A percentile compares a stretch with the other conserved stretches of the same genome.
These are phyloP conservation scores for Brachyalestes nurse DNA, from an alignment of 2,797 vertebrate species.

Conservation along the genomic window DNA sequence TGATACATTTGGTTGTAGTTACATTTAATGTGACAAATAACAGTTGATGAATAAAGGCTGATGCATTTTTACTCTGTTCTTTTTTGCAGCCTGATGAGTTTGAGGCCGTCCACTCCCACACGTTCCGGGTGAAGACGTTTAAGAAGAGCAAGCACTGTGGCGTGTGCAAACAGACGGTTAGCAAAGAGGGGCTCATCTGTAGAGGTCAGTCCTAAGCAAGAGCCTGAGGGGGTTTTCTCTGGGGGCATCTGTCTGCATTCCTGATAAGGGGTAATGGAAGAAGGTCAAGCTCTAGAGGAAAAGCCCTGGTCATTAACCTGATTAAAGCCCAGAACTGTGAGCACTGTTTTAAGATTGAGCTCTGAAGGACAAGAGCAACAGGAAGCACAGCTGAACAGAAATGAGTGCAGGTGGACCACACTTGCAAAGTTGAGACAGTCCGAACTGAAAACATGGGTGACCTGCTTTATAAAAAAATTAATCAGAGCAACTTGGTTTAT, in stretches of 20 bases:
- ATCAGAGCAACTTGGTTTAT: neutral
- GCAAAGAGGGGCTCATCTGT: slow-evolving; percentile 90
- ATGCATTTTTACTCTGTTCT: slow-evolving; percentile 25
- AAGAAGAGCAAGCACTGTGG: slow-evolving; percentile 93
- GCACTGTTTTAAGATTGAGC: neutral
- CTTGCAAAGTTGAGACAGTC: neutral
- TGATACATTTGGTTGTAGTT: neutral
- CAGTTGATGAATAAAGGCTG: neutral
- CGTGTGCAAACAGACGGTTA: slow-evolving; percentile 90
- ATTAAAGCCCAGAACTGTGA: slow-evolving; percentile 16
- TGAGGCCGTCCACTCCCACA: slow-evolving; percentile 87
- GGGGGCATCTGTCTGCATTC: slow-evolving; percentile 7
- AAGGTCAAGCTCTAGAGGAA: slow-evolving; percentile 34
- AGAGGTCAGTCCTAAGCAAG: slow-evolving; percentile 81
- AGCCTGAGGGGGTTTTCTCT: neutral
- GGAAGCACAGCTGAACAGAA: neutral
- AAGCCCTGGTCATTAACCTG: slow-evolving; percentile 34
- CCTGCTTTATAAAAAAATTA: too few relatives aligned
- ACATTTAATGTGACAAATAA: too few relatives aligned
- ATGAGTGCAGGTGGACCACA: neutral
- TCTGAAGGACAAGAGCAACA: neutral
- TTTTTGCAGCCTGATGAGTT: slow-evolving; percentile 87
- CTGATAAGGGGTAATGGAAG: slow-evolving; percentile 30
- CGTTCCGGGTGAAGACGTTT: slow-evolving; percentile 93
- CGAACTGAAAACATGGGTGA: too few relatives aligned